Evolutionary conservation across 1,140 invertebrate species (phyloP).

Genomic region (Heliconius congener): DNA sequence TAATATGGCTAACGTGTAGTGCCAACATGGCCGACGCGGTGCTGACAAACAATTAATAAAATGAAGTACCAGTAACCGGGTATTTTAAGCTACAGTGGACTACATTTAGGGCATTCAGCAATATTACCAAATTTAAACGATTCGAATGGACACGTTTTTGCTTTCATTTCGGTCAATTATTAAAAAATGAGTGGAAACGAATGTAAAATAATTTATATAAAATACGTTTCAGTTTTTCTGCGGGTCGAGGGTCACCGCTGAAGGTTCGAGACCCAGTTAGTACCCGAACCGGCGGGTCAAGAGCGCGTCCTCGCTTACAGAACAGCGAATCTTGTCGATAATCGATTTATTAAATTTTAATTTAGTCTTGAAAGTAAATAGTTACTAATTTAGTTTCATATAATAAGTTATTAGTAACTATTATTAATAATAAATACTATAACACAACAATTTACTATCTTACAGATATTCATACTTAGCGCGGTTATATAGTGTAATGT

Average conservation of each 20-base stretch:
- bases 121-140: background rate
- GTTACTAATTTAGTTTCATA: background rate
- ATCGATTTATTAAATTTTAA: background rate
- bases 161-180: conserved; percentile 12
- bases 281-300: conserved; percentile 23
- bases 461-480: too few species aligned
- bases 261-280: conserved; percentile 26
- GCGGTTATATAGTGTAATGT: background rate
- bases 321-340: conserved; percentile 8
- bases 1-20: too few species aligned
- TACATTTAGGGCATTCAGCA: background rate
- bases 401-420: background rate
- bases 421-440: background rate
- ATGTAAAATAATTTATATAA: background rate
- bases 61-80: background rate
- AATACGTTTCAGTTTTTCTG: background rate
- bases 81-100: background rate
- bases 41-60: background rate
- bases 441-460: background rate
- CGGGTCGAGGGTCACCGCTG: background rate
- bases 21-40: too few species aligned
- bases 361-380: background rate
- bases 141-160: conserved; percentile 15
- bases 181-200: background rate
- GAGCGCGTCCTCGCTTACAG: conserved; percentile 31